Conservation (phyloP, 2,888 invertebrate species). For the Baronia brevicornis region DNA sequence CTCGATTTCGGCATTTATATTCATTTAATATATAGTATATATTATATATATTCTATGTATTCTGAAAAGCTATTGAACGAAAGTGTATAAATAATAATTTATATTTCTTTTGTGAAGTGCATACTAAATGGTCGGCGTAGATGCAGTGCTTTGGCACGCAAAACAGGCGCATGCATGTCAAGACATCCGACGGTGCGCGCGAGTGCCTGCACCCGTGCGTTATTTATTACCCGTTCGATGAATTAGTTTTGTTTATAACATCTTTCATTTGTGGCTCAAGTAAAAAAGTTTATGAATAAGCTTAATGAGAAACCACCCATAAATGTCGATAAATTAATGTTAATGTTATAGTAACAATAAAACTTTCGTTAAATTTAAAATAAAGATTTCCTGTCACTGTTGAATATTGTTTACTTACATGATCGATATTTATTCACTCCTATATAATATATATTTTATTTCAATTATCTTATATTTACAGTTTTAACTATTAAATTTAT, state of each 20-base stretch:
- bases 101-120: constrained; percentile 8
- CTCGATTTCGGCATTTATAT: no score
- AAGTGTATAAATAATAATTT: no score
- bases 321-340: constrained; percentile 19
- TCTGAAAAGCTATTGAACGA: no score
- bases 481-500: no score
- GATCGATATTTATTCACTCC: no score
- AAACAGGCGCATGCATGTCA: constrained; percentile 54
- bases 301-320: constrained; percentile 29
- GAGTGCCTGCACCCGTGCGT: constrained; percentile 62
- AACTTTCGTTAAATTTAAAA: no score
- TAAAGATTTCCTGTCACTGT: no score
- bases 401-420: no score
- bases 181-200: constrained; percentile 57
- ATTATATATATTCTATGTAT: constrained; percentile 15
- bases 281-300: constrained; percentile 58
- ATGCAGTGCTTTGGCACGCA: constrained; percentile 60
- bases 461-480: no score
- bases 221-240: constrained; percentile 61
- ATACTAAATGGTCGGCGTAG: constrained; percentile 30
- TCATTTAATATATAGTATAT: constrained; percentile 19
- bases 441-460: no score
- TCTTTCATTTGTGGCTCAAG: constrained; percentile 51
- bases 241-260: constrained; percentile 51
- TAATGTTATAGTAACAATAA: no score